phyloP scores from a whole-genome alignment of 2,113 vertebrate species.

The Oplegnathus fasciatus region DNA sequence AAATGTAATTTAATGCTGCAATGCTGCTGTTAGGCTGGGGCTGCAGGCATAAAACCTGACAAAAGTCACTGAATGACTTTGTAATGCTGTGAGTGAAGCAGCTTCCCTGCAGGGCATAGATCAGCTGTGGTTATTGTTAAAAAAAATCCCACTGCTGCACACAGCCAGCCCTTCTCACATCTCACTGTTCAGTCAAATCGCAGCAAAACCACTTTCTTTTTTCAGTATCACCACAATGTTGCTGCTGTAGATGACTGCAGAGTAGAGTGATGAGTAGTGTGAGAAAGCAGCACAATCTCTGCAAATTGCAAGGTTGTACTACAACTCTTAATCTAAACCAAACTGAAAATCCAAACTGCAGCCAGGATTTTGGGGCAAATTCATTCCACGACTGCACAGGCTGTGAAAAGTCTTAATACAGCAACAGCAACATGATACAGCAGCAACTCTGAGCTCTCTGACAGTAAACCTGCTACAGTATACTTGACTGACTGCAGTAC shows the following conservation, averaged over 20 bases:
- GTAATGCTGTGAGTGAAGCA: constrained; percentile 36
- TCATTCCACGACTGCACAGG: background rate
- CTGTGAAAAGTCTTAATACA: background rate
- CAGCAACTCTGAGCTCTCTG: background rate
- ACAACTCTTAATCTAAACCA: background rate
- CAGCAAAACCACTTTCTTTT: background rate
- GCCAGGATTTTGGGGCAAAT: background rate
- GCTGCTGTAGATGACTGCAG: constrained; percentile 7
- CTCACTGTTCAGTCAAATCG: background rate
- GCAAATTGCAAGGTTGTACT: background rate
- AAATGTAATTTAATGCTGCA: constrained; percentile 11
- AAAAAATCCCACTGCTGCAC: constrained; percentile 14
- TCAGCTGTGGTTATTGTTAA: constrained; percentile 39
- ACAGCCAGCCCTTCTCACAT: constrained; percentile 6
- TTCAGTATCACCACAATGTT: background rate
- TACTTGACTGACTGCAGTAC: constrained; percentile 12
- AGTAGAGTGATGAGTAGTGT: background rate
- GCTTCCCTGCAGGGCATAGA: constrained; percentile 24
- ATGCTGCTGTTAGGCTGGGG: background rate
- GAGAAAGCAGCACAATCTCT: background rate
- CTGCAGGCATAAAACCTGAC: constrained; percentile 20
- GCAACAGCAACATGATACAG: background rate
- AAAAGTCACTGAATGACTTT: constrained; percentile 43
- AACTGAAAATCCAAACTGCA: no score
- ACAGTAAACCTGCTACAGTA: constrained; percentile 11